Conservation (phyloP, 2,113 vertebrate species). For the Vulpes ferrilata region DNA sequence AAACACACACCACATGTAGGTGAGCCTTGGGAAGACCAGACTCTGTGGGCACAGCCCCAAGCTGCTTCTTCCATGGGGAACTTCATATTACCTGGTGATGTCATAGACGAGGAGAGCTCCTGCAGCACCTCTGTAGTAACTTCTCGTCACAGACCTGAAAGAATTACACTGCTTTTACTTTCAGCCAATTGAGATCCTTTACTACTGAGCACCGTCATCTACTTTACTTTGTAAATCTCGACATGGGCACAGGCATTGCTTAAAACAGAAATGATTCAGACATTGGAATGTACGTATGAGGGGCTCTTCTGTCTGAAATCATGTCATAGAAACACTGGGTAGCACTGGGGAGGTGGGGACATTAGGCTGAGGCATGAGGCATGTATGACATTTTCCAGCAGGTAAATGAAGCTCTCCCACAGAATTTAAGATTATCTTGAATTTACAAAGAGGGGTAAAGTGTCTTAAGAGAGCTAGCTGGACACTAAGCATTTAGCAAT, state of each 20-base stretch:
- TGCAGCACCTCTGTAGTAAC: constrained; percentile 98
- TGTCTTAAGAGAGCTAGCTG: background rate
- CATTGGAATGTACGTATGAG: accelerated
- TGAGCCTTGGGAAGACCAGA: background rate
- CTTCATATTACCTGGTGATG: constrained; percentile 94
- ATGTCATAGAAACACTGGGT: accelerated
- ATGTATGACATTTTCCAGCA: background rate
- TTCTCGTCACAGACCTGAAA: constrained; percentile 97
- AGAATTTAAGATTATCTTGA: background rate
- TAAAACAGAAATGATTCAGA: background rate
- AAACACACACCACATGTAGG: background rate
- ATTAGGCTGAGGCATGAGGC: accelerated
- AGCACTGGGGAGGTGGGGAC: background rate
- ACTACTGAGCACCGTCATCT: background rate
- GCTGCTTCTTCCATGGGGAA: background rate
- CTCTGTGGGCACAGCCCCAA: background rate
- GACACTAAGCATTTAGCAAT: background rate
- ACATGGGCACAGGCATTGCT: background rate
- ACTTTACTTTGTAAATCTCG: background rate
- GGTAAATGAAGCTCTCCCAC: background rate
- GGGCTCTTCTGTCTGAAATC: background rate
- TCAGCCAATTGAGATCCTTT: background rate
- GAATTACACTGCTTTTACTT: background rate
- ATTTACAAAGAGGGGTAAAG: background rate
- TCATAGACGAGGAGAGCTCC: constrained; percentile 98